Percentiles rank a stretch among this genome's conserved stretches.
Evolutionary conservation across 2,888 invertebrate species (phyloP).

Genomic region (Lochmaea capreae): DNA sequence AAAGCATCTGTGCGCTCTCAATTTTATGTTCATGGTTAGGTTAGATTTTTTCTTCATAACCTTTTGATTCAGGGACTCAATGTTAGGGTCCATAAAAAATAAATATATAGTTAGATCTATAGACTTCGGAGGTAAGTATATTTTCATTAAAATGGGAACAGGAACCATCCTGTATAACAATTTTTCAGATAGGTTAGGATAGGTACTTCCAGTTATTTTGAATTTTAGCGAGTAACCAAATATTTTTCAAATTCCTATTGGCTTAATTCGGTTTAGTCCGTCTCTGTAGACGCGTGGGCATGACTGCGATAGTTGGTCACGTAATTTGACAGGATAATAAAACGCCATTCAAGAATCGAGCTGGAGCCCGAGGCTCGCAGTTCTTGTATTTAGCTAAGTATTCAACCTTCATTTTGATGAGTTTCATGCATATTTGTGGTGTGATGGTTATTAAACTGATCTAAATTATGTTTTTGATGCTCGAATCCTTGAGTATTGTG

Average conservation of each 20-base stretch:
- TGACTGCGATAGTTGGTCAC: constrained; percentile 44
- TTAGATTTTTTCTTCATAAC: no score
- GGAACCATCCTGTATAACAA: no score
- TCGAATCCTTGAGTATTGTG: background rate
- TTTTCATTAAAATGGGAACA: no score
- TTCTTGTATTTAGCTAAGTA: constrained; percentile 45
- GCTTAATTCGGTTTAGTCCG: constrained; percentile 8
- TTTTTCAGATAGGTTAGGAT: no score
- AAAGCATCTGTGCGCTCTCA: no score
- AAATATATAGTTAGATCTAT: no score
- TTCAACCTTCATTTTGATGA: constrained; percentile 6
- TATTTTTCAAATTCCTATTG: background rate
- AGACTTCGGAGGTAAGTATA: no score
- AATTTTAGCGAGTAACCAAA: background rate
- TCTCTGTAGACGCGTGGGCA: constrained; percentile 36
- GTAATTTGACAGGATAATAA: constrained; percentile 64
- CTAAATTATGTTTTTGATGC: background rate
- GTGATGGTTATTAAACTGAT: background rate
- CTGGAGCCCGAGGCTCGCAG: constrained; percentile 55
- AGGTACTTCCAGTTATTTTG: no score
- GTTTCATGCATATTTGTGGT: constrained; percentile 14
- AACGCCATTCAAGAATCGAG: constrained; percentile 61
- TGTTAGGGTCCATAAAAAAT: no score
- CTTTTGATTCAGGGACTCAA: no score
- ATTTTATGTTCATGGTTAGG: no score